Conservation (phyloP, 2,797 vertebrate genomes). For the Amazona finschi region DNA sequence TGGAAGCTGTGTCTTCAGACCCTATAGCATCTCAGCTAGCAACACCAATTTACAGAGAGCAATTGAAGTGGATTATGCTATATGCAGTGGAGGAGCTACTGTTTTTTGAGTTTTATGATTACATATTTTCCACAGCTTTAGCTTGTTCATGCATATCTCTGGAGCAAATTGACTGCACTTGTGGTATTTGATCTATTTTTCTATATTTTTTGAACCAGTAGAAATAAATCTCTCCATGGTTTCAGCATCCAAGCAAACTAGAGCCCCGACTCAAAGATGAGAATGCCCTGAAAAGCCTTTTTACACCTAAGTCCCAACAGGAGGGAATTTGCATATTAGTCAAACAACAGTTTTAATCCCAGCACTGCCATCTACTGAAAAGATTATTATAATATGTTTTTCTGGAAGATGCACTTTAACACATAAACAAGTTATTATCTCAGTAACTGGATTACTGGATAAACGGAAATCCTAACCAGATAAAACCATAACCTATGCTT, state of each 20-base stretch:
- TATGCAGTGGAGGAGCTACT: not conserved
- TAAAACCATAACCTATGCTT: not conserved
- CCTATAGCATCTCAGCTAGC: not conserved
- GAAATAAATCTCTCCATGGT: not conserved
- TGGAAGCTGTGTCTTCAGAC: not conserved
- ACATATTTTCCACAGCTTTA: not conserved
- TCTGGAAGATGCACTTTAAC: not conserved
- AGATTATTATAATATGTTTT: conserved; percentile 37
- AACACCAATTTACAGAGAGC: not conserved
- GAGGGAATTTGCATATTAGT: conserved; percentile 70
- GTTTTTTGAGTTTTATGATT: not conserved
- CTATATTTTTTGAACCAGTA: not conserved
- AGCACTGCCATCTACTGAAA: conserved; percentile 79
- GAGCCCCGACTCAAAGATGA: not conserved
- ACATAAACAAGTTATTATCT: conserved; percentile 15
- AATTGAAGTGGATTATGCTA: not conserved
- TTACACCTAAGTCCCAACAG: conserved; percentile 57
- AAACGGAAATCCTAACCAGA: not conserved
- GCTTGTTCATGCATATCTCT: not conserved
- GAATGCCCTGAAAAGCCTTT: conserved; percentile 5
- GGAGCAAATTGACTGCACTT: not conserved
- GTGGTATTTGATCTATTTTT: conserved; percentile 13
- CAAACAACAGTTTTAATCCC: conserved; percentile 66
- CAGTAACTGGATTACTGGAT: not conserved
- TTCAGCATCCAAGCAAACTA: not conserved